Evolutionary conservation across 2,797 vertebrate species (phyloP).

Genomic region (Parambassis ranga): DNA sequence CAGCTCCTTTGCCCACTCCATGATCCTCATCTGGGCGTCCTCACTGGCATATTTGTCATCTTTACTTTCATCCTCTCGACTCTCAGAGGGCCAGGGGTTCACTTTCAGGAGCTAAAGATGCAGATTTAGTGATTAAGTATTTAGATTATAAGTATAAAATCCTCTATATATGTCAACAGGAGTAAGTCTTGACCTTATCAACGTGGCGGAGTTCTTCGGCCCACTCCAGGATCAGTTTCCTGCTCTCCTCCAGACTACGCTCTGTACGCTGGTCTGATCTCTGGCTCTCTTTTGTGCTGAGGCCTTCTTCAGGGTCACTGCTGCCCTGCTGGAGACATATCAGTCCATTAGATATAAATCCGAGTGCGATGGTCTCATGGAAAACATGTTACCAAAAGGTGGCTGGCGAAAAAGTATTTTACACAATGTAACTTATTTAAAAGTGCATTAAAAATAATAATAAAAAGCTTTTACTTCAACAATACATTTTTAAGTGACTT

Average conservation of each 20-base stretch:
- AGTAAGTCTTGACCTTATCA: slow-evolving; percentile 58
- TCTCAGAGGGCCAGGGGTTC: slow-evolving; percentile 26
- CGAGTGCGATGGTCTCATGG: too few relatives aligned
- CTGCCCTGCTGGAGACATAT: slow-evolving; percentile 31
- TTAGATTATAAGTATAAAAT: neutral
- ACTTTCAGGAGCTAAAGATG: slow-evolving; percentile 57
- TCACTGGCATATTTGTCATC: slow-evolving; percentile 18
- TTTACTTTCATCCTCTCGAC: slow-evolving; percentile 9
- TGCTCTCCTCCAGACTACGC: slow-evolving; percentile 78
- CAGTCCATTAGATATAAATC: too few relatives aligned
- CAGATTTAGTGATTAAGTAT: neutral
- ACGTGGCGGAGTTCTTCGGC: slow-evolving; percentile 74
- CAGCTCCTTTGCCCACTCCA: slow-evolving; percentile 80
- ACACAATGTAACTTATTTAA: too few relatives aligned
- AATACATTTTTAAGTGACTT: too few relatives aligned
- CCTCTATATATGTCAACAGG: fast-evolving
- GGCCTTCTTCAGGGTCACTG: slow-evolving; percentile 14
- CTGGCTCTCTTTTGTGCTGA: neutral
- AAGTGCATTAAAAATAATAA: too few relatives aligned
- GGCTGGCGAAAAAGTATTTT: too few relatives aligned
- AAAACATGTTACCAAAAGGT: too few relatives aligned
- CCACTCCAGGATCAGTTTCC: slow-evolving; percentile 80
- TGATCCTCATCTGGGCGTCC: slow-evolving; percentile 59
- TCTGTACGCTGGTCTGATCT: slow-evolving; percentile 41
- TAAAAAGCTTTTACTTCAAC: too few relatives aligned